Evolutionary conservation across 2,797 vertebrate species (phyloP), one percentile per base, ranked within the genome.

Genomic region (Sebastes nivosus): DNA sequence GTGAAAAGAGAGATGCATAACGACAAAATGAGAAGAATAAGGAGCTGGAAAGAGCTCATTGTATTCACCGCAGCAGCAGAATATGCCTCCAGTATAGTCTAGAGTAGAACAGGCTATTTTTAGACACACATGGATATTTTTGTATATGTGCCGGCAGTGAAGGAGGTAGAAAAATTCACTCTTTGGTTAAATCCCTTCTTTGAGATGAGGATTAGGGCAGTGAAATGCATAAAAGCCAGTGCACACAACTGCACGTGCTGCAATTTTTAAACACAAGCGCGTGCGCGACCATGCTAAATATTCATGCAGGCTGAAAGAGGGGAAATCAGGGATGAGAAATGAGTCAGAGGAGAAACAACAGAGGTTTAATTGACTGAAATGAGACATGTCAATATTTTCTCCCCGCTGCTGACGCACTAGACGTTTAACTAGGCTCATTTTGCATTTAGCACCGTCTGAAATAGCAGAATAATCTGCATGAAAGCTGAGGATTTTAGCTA

Each of bases 91-190:
- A 78, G 77, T 77, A 72, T 80, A 38, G 81, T 81, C 76, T 80
- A 55, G 75, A 82, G 88, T 80, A 75, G 73, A 67, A 27, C 4
- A 2, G 50, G 67, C 83, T 94, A 95, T 93, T 93, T 93, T 91
- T 93, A 93, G 93, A 85, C 46, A 6, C 82, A 25, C 29, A 64
- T 68, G 85, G 74, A 27, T 92, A 91, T 93, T 90, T 95, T 89
- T 93, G 74, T 75, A 86, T 80, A 73, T 22, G 27, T 58, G 79
- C 85, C 65, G 81, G 79, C 76, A 73, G 24, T 80, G 66, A 77
- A 84, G 74, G 87, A 83, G 84, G 87, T 79, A 67, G 87, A 86
- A 87, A 88, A 89, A 89, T 79, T 79, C 74, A 50, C 79, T 78
- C 70, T 82, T 79, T 72, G 86, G 80, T 80, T 85, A 84, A 92